Percentiles rank a stretch among this genome's conserved stretches.
These are phyloP conservation scores for Epinephelus cyanopodus DNA, from an alignment of 2,113 vertebrate species.

Conservation along the genomic window DNA sequence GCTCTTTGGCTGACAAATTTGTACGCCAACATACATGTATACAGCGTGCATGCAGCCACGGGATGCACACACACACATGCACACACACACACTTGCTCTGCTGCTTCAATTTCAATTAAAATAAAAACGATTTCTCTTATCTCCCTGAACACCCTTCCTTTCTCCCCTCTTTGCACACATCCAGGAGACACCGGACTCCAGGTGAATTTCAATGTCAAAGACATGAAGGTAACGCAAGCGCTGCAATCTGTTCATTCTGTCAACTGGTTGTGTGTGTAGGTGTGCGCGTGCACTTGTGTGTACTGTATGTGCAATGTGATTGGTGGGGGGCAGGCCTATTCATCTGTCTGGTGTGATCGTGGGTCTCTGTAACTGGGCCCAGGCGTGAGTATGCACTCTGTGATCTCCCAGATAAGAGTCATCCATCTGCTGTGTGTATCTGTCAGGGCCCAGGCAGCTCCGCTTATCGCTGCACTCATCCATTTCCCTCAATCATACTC, in stretches of 20 bases:
- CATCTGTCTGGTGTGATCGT: constrained; percentile 82
- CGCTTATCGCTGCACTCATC: constrained; percentile 80
- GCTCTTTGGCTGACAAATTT: constrained; percentile 26
- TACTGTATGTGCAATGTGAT: constrained; percentile 64
- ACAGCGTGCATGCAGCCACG: background rate
- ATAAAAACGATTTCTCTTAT: constrained; percentile 73
- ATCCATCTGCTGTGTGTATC: constrained; percentile 81
- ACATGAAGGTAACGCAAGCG: constrained; percentile 55
- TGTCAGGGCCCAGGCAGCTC: constrained; percentile 75
- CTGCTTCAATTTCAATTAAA: constrained; percentile 69
- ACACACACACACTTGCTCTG: background rate
- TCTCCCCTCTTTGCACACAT: constrained; percentile 24
- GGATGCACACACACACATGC: background rate
- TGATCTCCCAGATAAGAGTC: constrained; percentile 82
- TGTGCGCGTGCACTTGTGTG: constrained; percentile 26
- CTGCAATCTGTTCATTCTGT: constrained; percentile 74
- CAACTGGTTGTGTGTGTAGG: constrained; percentile 45
- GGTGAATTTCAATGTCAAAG: constrained; percentile 79
- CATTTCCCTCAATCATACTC: constrained; percentile 69
- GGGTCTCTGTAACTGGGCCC: constrained; percentile 71
- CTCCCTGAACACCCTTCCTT: constrained; percentile 42
- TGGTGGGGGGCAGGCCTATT: constrained; percentile 69
- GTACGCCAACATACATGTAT: constrained; percentile 27
- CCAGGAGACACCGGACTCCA: constrained; percentile 65
- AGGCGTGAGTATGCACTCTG: constrained; percentile 75